Base-by-base conservation (phyloP, 2,113 vertebrate genomes). In the Atractosteus spatula region DNA sequence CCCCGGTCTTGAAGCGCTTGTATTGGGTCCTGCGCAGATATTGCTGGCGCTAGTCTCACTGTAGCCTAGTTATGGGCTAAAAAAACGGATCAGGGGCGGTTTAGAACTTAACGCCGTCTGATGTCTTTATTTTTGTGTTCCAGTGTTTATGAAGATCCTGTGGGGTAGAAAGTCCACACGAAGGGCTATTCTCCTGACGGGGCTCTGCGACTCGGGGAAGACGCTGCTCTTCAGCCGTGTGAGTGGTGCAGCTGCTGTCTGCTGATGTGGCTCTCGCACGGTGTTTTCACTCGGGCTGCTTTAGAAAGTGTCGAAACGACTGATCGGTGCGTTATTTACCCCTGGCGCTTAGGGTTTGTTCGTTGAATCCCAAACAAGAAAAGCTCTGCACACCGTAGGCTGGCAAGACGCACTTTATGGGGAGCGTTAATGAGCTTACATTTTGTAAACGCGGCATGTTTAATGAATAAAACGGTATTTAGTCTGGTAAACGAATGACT, bases 141-240 rank as follows among this genome's bases (percentile, higher is more conserved):
- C 64, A 92, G 91, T 91, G 1, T 87, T 91, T 55, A 72, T 93
- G 8, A 90, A 86, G 77, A 87, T 88, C 71, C 84, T 91, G 2
- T 83, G 88, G 29, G 77, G 84, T 44, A 84, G 88, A 10, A 89
- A 91, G 76, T 89, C 87, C 1, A 88, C 81, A n/a, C 73, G 80
- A 3, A 91, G 80, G 10, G 78, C 86, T 0, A 85, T 93, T 62
- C 79, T 93, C 62, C 72, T 93, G 45, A 82, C 91, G 11, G 91
- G 91, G 11, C 79, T 93, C 51, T 90, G 91, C 62, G 90, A 92
- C 76, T 83, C 90, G 0, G 91, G 91, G n/a, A 93, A 93, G 74
- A 90, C 90, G 1, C 89, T 93, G 0, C 82, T 93, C 2, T 92
- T 92, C 72, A 85, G 80, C 63, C 77, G 86, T 73, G 91, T 93